phyloP scores from a whole-genome alignment of 2,113 vertebrate species.

The Lipophrys pholis region DNA sequence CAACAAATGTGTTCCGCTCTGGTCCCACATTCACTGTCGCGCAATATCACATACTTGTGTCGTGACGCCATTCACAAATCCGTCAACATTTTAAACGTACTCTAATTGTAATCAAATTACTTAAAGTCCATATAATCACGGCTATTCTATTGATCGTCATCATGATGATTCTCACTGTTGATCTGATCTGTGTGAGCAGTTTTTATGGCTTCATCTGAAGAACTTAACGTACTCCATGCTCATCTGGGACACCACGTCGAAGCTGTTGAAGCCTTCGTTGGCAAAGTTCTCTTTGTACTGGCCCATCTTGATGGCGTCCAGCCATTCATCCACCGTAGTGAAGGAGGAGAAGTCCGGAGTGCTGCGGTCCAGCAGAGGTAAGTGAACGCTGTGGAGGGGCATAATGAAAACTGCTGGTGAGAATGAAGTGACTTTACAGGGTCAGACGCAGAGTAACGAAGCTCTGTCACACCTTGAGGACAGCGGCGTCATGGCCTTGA shows the following conservation, averaged over 20 bases:
- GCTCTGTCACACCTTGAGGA: constrained; percentile 87
- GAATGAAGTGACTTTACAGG: neutral
- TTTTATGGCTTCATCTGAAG: too few species aligned
- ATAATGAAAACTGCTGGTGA: neutral
- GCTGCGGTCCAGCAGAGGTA: constrained; percentile 94
- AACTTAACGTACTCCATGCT: constrained; percentile 91
- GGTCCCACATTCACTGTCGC: too few species aligned
- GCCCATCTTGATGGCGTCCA: constrained; percentile 98
- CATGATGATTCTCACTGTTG: too few species aligned
- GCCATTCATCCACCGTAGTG: constrained; percentile 94
- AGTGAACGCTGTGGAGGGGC: constrained; percentile 86
- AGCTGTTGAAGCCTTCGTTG: constrained; percentile 90
- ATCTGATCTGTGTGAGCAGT: too few species aligned
- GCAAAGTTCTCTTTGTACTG: constrained; percentile 97
- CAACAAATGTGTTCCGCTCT: too few species aligned
- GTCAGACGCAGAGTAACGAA: neutral
- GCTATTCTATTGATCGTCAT: too few species aligned
- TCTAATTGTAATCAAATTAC: too few species aligned
- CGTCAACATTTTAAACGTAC: too few species aligned
- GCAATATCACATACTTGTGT: too few species aligned
- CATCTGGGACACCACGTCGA: constrained; percentile 95
- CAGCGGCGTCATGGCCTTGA: constrained; percentile 93
- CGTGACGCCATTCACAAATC: too few species aligned
- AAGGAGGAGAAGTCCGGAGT: constrained; percentile 96
- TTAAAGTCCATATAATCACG: too few species aligned